Evolutionary conservation across 1,140 invertebrate species (phyloP), one percentile per base, ranked within the genome.

Genomic region (Eriocheir sinensis): DNA sequence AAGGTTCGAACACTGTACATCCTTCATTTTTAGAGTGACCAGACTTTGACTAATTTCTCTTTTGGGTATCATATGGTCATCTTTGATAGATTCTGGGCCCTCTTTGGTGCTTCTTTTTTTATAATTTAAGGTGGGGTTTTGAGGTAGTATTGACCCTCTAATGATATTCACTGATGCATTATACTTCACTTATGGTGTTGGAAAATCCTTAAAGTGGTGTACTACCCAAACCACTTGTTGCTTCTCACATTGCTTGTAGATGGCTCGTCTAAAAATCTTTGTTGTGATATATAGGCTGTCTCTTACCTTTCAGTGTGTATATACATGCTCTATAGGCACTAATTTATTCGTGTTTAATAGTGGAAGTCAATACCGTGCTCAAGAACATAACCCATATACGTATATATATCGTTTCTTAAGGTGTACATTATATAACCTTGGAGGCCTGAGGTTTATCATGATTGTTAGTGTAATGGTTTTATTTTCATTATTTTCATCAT

Each of bases 1-100:
- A 98, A 98, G 97, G 97, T 98, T 96, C 96, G 96, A 95, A 89
- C 81, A 95, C 96, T 96, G 96, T 30, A 92, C 89, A 83, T 92
- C 81, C 53, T 95, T 79, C 86, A 95, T 60, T 95, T 90, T 32
- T 92, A 93, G 94, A 92, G 79, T 95, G 91, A 89, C 44, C 27
- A 91, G 85, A 86, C 41, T 72, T 91, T 94, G 91, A 60, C 48
- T 41, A 88, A 38, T 83, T 91, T 80, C 89, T 86, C 53, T 91
- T 94, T 91, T 85, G 94, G 93, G 80, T 91, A 91, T 86, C 44
- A 86, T 79, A 91, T 53, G 90, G 44, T 94, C 48, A 91, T 90
- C 36, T 94, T 91, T 80, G 89, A 91, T 94, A 91, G 81, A 94
- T 53, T 94, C 89, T 92, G 94, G 94, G 94, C 83, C 89, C 89